These are phyloP conservation scores for Carettochelys insculpta DNA, from an alignment of 2,113 vertebrate genomes.

Conservation along the genomic window DNA sequence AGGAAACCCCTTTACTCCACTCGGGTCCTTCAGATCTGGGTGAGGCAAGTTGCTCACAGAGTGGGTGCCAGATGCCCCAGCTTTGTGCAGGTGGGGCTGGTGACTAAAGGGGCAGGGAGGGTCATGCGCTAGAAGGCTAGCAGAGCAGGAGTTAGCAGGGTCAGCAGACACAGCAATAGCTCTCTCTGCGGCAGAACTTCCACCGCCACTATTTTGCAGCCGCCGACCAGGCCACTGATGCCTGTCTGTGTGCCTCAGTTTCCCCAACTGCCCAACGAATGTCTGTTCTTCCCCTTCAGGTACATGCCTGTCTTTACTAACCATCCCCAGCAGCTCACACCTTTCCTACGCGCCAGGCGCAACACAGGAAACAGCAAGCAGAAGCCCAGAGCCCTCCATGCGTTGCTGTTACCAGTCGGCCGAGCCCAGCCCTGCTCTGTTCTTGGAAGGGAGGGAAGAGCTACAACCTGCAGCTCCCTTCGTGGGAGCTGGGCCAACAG, in stretches of 20 bases:
- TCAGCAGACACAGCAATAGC: background rate
- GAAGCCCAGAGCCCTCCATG: background rate
- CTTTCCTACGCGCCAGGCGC: background rate
- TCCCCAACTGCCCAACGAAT: no score
- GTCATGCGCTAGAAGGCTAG: background rate
- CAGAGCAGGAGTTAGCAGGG: background rate
- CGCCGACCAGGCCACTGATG: no score
- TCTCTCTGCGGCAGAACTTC: background rate
- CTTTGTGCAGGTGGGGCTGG: background rate
- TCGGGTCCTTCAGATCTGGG: background rate
- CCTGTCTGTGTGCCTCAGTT: no score
- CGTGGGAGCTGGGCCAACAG: background rate
- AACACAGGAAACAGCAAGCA: constrained; percentile 17
- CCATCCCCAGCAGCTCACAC: background rate
- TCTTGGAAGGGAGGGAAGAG: background rate
- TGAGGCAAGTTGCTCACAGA: background rate
- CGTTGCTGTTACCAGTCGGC: background rate
- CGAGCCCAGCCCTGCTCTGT: background rate
- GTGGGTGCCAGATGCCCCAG: background rate
- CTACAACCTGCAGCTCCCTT: background rate
- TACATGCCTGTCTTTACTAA: background rate
- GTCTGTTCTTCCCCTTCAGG: background rate
- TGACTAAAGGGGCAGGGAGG: background rate
- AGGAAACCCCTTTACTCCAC: background rate
- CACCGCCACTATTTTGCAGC: background rate